Base-by-base conservation (phyloP, 2,888 invertebrate species). In the Junonia oenone region DNA sequence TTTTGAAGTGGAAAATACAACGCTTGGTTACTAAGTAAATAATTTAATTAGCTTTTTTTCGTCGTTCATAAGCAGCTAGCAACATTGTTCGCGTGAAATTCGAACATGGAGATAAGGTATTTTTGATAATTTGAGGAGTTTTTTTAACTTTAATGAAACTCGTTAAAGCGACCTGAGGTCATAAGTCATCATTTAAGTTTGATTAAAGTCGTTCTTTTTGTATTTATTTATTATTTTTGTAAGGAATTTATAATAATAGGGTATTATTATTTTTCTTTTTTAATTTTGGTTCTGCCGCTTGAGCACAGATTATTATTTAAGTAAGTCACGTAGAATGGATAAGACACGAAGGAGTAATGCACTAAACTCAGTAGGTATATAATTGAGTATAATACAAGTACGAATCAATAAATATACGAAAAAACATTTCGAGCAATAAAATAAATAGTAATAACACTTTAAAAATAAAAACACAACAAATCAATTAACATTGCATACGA, bases 401-500 rank as follows among this genome's bases (percentile, higher is more conserved):
- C 3, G 2, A 31, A 31, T 31, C 31, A 31, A 11, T 9, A 8
- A 31, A 31, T n/a, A n/a, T n/a, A n/a, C 31, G 31, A 31, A 31
- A 31, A 31, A 31, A 11, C 9, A 31, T 40, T 11, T 17, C 38
- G 22, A 13, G 11, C 22, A 26, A 40, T 29, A 13, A 40, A 17
- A 31, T 15, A 6, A 40, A 43, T 48, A 29, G 29, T 37, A 37
- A 48, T 31, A 8, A 22, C 33, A n/a, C 4, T 35, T 35, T 14
- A 31, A 33, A 49, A 47, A 13, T 22, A 57, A 55, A 50, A 59
- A 65, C 64, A 60, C 56, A 63, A 66, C 62, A 67, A 67, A 67
- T 67, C 68, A 71, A 71, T 69, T 68, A 68, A 57, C 62, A 55
- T 55, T 52, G 13, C 33, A 59, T 49, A 55, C 55, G 47, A 43